Evolutionary conservation across 2,888 invertebrate genomes (phyloP).

Genomic region (Eupeodes latifasciatus): DNA sequence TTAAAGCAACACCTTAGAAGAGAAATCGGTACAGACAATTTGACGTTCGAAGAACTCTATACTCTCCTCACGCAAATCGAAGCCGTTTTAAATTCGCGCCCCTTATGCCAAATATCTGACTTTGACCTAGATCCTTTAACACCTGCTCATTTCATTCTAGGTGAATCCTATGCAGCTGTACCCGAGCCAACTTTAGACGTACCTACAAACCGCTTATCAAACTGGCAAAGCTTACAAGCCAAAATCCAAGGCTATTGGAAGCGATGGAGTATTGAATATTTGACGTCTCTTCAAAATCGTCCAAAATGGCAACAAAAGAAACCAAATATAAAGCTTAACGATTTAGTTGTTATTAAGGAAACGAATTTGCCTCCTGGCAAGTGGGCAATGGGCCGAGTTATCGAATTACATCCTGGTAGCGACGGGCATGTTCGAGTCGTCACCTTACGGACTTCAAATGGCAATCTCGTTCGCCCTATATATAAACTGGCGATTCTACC

Average conservation of each 20-base stretch:
- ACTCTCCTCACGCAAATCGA: constrained; percentile 22
- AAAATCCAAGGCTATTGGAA: not conserved
- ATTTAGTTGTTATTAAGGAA: too few relatives aligned
- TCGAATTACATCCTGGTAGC: too few relatives aligned
- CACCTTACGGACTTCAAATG: too few relatives aligned
- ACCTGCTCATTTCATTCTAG: not conserved
- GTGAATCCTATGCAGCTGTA: not conserved
- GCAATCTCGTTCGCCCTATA: too few relatives aligned
- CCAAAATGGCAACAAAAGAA: not conserved
- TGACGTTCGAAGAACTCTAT: constrained; percentile 12
- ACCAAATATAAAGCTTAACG: not conserved
- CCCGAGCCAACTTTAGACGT: not conserved
- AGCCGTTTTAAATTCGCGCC: constrained; percentile 8
- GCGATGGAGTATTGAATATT: not conserved
- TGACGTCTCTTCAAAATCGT: not conserved
- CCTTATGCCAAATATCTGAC: not conserved
- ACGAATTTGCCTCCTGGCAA: too few relatives aligned
- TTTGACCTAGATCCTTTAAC: too few relatives aligned
- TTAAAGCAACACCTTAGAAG: too few relatives aligned
- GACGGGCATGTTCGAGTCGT: too few relatives aligned
- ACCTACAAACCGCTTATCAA: not conserved
- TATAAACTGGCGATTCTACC: too few relatives aligned
- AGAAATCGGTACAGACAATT: too few relatives aligned
- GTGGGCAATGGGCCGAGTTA: too few relatives aligned
- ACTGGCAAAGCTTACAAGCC: not conserved